A percentile compares a stretch with the other conserved stretches of the same genome.
Evolutionary conservation across 2,113 vertebrate genomes (phyloP).

Genomic region (Oryzias javanicus): DNA sequence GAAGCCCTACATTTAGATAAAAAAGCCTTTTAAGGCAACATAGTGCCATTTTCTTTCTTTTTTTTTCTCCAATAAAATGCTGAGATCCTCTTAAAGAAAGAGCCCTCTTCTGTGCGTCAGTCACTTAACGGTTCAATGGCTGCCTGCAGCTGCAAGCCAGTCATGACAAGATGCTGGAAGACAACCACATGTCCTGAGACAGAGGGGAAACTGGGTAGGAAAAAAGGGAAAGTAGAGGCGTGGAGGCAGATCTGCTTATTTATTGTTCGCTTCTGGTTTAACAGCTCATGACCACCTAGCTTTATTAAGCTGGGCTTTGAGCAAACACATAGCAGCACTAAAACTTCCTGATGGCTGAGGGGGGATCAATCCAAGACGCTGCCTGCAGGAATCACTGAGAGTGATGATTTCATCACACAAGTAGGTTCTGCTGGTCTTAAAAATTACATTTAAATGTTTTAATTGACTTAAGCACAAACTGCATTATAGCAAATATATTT

Average conservation of each 20-base stretch:
- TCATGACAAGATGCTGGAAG: constrained; percentile 12
- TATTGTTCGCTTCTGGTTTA: constrained; percentile 75
- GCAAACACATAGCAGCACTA: constrained; percentile 78
- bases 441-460: constrained; percentile 78
- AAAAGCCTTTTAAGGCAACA: constrained; percentile 19
- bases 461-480: constrained; percentile 75
- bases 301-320: constrained; percentile 86
- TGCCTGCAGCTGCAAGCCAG: constrained; percentile 8
- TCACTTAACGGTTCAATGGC: constrained; percentile 1
- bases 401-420: constrained; percentile 69
- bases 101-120: constrained; percentile 2
- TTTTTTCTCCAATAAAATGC: constrained; percentile 25
- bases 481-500: constrained; percentile 44
- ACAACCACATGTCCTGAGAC: constrained; percentile 9
- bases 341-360: constrained; percentile 74
- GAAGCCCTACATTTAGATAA: constrained; percentile 36
- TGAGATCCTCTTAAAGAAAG: constrained; percentile 27
- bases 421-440: constrained; percentile 56
- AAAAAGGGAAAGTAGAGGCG: constrained; percentile 13
- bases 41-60: constrained; percentile 18
- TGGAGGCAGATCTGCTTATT: constrained; percentile 71
- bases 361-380: constrained; percentile 75
- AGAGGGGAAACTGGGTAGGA: constrained; percentile 18
- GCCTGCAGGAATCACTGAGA: constrained; percentile 73
- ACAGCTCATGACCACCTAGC: constrained; percentile 73